Evolutionary conservation across 2,113 vertebrate genomes (phyloP).

Genomic region (Tiliqua scincoides): DNA sequence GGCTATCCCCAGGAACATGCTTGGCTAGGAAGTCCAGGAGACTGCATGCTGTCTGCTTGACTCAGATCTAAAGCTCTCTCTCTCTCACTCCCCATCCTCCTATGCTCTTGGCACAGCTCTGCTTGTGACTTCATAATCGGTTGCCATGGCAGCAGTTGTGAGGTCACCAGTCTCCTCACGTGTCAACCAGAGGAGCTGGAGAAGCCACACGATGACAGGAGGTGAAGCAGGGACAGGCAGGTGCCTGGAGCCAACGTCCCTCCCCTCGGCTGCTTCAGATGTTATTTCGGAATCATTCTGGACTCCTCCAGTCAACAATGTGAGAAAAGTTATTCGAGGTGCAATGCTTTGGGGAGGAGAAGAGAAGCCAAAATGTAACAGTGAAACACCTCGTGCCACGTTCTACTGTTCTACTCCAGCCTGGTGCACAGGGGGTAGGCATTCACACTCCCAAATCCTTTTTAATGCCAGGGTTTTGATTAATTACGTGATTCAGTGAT

Average conservation of each 20-base stretch:
- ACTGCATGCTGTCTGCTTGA: background rate
- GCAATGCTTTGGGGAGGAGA: background rate
- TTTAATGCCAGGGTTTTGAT: background rate
- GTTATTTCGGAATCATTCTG: too few species aligned
- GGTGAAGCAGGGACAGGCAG: too few species aligned
- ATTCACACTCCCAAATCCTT: too few species aligned
- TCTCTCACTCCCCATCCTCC: background rate
- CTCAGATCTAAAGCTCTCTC: background rate
- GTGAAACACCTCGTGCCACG: background rate
- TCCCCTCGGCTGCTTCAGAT: too few species aligned
- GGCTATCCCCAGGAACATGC: accelerated
- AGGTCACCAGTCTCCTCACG: slow-evolving; percentile 54
- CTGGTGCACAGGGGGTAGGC: background rate
- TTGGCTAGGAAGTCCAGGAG: background rate
- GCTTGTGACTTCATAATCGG: slow-evolving; percentile 55
- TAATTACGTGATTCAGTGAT: background rate
- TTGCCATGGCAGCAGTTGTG: slow-evolving; percentile 61
- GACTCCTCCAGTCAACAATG: too few species aligned
- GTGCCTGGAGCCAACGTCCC: too few species aligned
- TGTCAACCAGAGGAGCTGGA: background rate
- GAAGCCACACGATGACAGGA: too few species aligned
- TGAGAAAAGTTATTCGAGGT: too few species aligned
- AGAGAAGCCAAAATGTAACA: background rate
- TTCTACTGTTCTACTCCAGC: too few species aligned
- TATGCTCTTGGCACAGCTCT: background rate